Evolutionary conservation across 2,113 vertebrate species (phyloP), one percentile per base, ranked within the genome.

Genomic region (Bagarius yarrelli): DNA sequence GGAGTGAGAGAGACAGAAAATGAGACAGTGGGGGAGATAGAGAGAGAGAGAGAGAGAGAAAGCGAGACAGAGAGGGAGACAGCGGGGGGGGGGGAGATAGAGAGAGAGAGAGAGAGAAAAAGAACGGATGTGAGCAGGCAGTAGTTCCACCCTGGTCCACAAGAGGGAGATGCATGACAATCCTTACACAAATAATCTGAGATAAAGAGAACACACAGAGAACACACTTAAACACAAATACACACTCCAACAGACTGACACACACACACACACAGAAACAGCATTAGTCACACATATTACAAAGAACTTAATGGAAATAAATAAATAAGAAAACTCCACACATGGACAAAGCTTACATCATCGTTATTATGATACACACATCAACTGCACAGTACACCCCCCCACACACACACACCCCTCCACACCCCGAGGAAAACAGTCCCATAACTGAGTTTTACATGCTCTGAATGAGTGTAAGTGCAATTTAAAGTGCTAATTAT

Each of bases 121-220:
- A 11, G 9, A n/a, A n/a, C 19, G 82, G 82, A 84, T 82, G 83
- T 71, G 59, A 60, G 14, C 63, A 67, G 57, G 57, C 11, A 72
- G 76, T 44, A 15, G 74, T 91, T 86, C 81, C 73, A 44, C 16
- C 12, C 86, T 81, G 57, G 85, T 91, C 96, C 97, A 98, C 96
- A 95, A 98, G 97, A 98, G 97, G 95, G 95, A 95, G 97, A 95
- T 95, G 94, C 95, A 95, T 94, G 92, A 95, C 95, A 98, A 93
- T 93, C 89, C 92, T 94, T 92, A 92, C 86, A 81, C 71, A 76
- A 56, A 64, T 76, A 23, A 81, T 27, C 52, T 55, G 85, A 80
- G 61, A 70, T 47, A 40, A 3, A 40, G 36, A 40, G 36, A 40
- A 63, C 5, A 71, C 55, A 44, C 66, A 21, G 32, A 34, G 63